A percentile compares a stretch with the other conserved stretches of the same genome.
Evolutionary conservation across 35 echinoderm and acorn worm species (phyloP).

Genomic region (Hemicentrotus pulcherrimus): DNA sequence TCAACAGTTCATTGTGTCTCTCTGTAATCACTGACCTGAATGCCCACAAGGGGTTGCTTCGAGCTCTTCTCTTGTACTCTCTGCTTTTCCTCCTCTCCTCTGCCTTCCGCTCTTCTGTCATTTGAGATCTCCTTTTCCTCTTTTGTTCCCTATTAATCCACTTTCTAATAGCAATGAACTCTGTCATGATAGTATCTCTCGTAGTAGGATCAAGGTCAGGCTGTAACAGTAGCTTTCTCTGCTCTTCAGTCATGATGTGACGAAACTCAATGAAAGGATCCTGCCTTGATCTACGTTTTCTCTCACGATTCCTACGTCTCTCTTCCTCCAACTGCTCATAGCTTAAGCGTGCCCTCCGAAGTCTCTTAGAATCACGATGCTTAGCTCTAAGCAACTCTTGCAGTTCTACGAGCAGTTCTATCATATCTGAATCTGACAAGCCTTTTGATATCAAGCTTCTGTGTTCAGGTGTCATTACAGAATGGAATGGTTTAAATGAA

Average conservation of each 20-base stretch:
- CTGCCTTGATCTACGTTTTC: slow-evolving; percentile 22
- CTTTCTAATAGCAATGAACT: slow-evolving; percentile 30
- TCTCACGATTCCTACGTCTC: slow-evolving; percentile 2
- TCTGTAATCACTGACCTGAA: slow-evolving; percentile 6
- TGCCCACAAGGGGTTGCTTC: slow-evolving; percentile 7
- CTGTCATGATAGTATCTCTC: slow-evolving; percentile 1
- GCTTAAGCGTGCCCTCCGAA: background rate
- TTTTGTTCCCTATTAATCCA: slow-evolving; percentile 37
- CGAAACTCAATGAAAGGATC: slow-evolving; percentile 30
- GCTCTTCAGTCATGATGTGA: slow-evolving; percentile 40
- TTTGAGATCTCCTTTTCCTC: background rate
- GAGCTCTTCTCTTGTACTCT: slow-evolving; percentile 45
- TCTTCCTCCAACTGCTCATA: slow-evolving; percentile 6
- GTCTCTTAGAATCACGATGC: slow-evolving; percentile 10
- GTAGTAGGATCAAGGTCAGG: background rate
- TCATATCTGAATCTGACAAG: slow-evolving; percentile 21
- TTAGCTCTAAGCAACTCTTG: background rate
- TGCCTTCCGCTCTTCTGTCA: slow-evolving; percentile 1
- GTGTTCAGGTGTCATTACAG: slow-evolving; percentile 32
- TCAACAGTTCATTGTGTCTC: slow-evolving; percentile 20
- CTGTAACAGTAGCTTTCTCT: slow-evolving; percentile 15
- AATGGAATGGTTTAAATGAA: slow-evolving; percentile 21
- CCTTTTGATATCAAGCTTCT: slow-evolving; percentile 21
- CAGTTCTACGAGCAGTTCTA: slow-evolving; percentile 1
- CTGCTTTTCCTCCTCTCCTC: slow-evolving; percentile 35